Evolutionary conservation across 2,797 vertebrate genomes (phyloP), one percentile per base, ranked within the genome.

Genomic region (Rhinatrema bivittatum): DNA sequence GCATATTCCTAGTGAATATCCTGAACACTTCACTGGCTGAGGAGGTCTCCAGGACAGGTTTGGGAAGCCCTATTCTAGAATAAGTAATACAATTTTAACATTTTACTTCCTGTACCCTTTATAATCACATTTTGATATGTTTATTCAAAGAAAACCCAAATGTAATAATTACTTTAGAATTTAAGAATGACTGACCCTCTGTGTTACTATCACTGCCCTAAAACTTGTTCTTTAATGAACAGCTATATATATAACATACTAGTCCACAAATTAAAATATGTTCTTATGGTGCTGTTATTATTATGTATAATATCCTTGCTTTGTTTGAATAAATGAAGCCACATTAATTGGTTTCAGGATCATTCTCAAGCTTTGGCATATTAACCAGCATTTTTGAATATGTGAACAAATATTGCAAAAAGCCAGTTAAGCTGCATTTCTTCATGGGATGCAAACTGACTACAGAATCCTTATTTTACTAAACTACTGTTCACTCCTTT

Each of bases 281-380:
- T 52, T 46, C 49, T 80, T 86, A 78, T 65, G 62, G 70, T 68
- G 74, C 78, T 86, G 81, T 89, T 89, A 88, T 86, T 87, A 82
- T 78, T 70, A 62, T 69, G 71, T 63, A 65, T 47, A 74, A 72
- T 41, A 71, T 53, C 53, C 58, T 54, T 59, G 49, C 35, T 60
- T 56, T 53, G 57, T 74, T 76, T 87, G 84, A n/a, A 89, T 86
- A 86, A 87, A 92, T 87, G 85, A 87, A 88, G 68, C 63, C 64
- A 63, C 66, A 77, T 82, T 89, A 93, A 94, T 90, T 91, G 83
- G 81, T 87, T 85, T 76, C 66, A 66, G 69, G 70, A 78, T 70
- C 53, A 69, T 67, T 76, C 67, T 78, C 42, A 52, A 51, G 55
- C 46, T 67, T 54, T 66, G 63, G 66, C 58, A 74, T 56, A 79